Evolutionary conservation across 1,140 invertebrate species (phyloP), one percentile per base, ranked within the genome.

Genomic region (Charaxes varanes): DNA sequence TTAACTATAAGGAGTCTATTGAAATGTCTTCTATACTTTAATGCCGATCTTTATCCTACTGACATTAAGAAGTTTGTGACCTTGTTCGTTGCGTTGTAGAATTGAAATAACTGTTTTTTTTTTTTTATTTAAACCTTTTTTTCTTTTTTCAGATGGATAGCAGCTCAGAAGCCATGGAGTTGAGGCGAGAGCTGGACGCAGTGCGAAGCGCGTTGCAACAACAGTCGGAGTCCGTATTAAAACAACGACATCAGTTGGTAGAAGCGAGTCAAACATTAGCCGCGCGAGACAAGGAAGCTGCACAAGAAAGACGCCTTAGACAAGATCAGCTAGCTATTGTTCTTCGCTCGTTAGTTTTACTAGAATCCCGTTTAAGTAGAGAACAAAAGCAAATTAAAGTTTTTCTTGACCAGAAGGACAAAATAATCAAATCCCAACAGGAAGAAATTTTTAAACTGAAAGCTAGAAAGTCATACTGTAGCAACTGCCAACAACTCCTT

Each of bases 341-440:
- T 7, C 74, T 93, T 2, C 85, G 90, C 6, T 90, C 91, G 1
- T 66, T 93, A 13, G 82, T 92, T 6, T 84, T 90, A 10, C 85
- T 93, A 7, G 91, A 93, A 61, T 89, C 90, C 0, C 80, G 90
- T n/a, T 71, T 93, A 2, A 87, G 88, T n/a, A 87, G 90, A 57
- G 92, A 93, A 65, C 91, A 93, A 58, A 90, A 90, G 55, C 88
- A 87, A 48, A 92, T 93, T 22, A 86, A 87, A 18, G 87, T 88
- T 22, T 86, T 90, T 32, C 80, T 93, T 2, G 85, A 86, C 21
- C 90, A 91, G 54, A 91, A 91, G 60, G 91, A 92, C 60, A 87
- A 86, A 55, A 86, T 91, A 10, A 92, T 93, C 15, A 86, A 87
- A 43, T 85, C 87, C 34, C 92, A 93, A 61, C 88, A 89, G 55